Conservation (phyloP, 2,113 vertebrate species). For the Actenoides hombroni region DNA sequence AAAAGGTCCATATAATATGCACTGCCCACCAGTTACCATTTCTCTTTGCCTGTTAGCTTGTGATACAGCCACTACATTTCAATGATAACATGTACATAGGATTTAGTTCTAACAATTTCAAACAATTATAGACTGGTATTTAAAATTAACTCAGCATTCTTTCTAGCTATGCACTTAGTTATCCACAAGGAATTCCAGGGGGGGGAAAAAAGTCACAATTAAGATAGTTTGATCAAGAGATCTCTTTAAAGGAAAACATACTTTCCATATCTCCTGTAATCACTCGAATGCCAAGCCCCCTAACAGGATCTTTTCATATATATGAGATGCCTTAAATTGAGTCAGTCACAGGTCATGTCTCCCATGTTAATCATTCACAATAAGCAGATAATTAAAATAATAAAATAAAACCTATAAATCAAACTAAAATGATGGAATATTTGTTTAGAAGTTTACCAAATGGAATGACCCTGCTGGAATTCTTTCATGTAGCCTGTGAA, state of each 20-base stretch:
- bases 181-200: slow-evolving; percentile 34
- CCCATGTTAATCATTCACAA: slow-evolving; percentile 64
- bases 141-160: slow-evolving; percentile 17
- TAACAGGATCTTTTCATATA: slow-evolving; percentile 42
- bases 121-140: neutral
- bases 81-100: rapidly evolving
- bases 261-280: slow-evolving; percentile 56
- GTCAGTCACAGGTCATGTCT: slow-evolving; percentile 52
- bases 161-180: slow-evolving; percentile 18
- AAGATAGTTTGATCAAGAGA: slow-evolving; percentile 42
- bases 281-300: slow-evolving; percentile 48
- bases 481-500: slow-evolving; percentile 80
- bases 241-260: slow-evolving; percentile 58
- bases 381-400: slow-evolving; percentile 57
- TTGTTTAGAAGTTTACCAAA: slow-evolving; percentile 77
- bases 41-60: neutral
- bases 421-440: slow-evolving; percentile 63
- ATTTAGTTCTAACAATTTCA: neutral
- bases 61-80: neutral
- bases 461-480: slow-evolving; percentile 74
- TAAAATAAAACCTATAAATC: slow-evolving; percentile 55
- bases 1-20: neutral
- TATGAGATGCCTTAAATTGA: slow-evolving; percentile 49
- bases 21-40: neutral
- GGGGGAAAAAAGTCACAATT: slow-evolving; percentile 2